phyloP scores from a whole-genome alignment of 2,888 invertebrate genomes.

The Drosophila melanocephala region DNA sequence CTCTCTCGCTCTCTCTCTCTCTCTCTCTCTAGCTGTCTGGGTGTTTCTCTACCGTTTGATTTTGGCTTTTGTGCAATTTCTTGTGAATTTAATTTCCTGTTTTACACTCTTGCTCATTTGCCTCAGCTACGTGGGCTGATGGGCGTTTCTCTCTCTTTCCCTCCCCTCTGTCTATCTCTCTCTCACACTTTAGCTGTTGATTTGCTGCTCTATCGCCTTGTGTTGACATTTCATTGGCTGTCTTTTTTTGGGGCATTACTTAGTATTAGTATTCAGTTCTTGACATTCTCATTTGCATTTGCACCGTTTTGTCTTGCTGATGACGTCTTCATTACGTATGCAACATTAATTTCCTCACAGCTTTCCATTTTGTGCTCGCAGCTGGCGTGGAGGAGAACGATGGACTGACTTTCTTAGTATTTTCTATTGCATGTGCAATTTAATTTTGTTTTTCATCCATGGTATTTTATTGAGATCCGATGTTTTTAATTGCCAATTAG shows the following conservation, averaged over 20 bases:
- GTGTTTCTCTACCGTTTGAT: not conserved
- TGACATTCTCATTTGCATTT: conserved; percentile 48
- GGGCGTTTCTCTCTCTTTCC: conserved; percentile 3
- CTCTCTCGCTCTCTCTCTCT: not conserved
- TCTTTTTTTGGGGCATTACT: conserved; percentile 42
- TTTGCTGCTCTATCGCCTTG: conserved; percentile 26
- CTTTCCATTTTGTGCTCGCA: conserved; percentile 21
- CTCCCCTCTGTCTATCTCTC: not conserved
- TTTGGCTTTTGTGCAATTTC: conserved; percentile 63
- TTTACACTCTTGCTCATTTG: conserved; percentile 58
- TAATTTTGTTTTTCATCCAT: conserved; percentile 59
- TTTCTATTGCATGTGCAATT: conserved; percentile 31
- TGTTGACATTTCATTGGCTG: conserved; percentile 59
- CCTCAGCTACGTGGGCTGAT: conserved; percentile 5
- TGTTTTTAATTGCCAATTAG: conserved; percentile 66
- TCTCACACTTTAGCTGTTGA: conserved; percentile 14
- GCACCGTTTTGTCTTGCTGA: conserved; percentile 22
- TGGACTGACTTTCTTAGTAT: conserved; percentile 16
- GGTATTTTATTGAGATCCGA: conserved; percentile 1
- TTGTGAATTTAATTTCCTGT: conserved; percentile 77
- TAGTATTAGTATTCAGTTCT: conserved; percentile 50
- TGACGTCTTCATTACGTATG: conserved; percentile 56
- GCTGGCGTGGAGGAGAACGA: conserved; percentile 17
- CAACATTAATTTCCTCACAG: conserved; percentile 69
- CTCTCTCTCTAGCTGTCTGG: not conserved